A percentile compares a stretch with the other conserved stretches of the same genome.
These are phyloP conservation scores for Harlomillsia oculata DNA, from an alignment of 1,140 invertebrate species.

Conservation along the genomic window DNA sequence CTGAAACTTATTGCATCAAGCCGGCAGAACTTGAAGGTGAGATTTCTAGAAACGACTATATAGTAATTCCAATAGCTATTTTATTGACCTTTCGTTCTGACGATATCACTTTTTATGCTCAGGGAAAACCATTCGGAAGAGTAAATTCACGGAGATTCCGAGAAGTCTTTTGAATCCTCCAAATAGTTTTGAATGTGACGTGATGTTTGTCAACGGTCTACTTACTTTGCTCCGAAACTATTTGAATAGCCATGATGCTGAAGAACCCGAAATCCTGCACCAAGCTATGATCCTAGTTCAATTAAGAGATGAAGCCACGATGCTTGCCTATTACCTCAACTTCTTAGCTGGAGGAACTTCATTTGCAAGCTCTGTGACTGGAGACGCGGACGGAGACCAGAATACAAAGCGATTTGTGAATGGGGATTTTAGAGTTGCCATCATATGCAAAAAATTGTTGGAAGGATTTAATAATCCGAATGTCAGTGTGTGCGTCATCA, in stretches of 20 bases:
- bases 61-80: too few species aligned
- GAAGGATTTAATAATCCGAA: constrained; percentile 21
- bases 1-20: too few species aligned
- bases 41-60: too few species aligned
- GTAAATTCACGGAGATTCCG: too few species aligned
- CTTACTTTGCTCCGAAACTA: background rate
- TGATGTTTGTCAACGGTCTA: background rate
- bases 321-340: background rate
- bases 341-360: background rate
- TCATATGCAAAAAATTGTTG: background rate
- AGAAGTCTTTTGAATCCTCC: too few species aligned
- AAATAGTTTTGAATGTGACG: background rate
- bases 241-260: background rate
- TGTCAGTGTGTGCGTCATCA: constrained; percentile 11
- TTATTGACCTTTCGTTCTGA: too few species aligned
- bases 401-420: background rate
- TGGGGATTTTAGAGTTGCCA: background rate
- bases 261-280: background rate
- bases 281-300: background rate
- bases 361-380: background rate
- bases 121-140: too few species aligned
- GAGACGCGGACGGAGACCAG: background rate
- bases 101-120: too few species aligned
- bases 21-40: too few species aligned
- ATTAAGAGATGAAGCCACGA: background rate